A percentile compares a stretch with the other conserved stretches of the same genome.
These are phyloP conservation scores for Silurus glanis DNA, from an alignment of 2,113 vertebrate genomes.

Conservation along the genomic window DNA sequence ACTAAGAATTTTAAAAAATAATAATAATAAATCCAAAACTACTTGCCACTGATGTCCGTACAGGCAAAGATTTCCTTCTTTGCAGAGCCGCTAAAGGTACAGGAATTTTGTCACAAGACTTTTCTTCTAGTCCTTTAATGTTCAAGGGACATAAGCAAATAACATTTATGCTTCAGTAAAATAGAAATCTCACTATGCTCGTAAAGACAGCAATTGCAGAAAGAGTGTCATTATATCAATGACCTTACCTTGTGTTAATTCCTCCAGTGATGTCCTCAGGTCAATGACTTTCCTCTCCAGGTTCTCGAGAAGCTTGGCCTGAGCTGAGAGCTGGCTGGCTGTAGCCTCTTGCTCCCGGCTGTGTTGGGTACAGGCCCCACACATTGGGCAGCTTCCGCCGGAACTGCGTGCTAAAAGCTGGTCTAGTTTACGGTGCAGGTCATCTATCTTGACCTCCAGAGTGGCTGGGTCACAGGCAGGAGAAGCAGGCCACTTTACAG, in stretches of 20 bases:
- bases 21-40: background rate
- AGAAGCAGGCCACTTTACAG: slow-evolving; percentile 24
- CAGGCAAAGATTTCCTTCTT: slow-evolving; percentile 51
- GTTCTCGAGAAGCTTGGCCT: slow-evolving; percentile 49
- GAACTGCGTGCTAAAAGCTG: slow-evolving; percentile 42
- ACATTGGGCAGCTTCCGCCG: slow-evolving; percentile 38
- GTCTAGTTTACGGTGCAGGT: slow-evolving; percentile 51
- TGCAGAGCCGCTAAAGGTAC: slow-evolving; percentile 47
- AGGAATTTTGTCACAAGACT: slow-evolving; percentile 31
- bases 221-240: background rate
- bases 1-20: background rate
- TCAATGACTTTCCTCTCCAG: slow-evolving; percentile 53
- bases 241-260: slow-evolving; percentile 18
- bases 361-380: slow-evolving; percentile 50
- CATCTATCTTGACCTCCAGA: slow-evolving; percentile 56
- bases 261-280: slow-evolving; percentile 46
- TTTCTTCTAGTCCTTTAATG: slow-evolving; percentile 44
- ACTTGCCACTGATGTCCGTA: slow-evolving; percentile 45
- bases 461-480: slow-evolving; percentile 1
- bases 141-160: slow-evolving; percentile 13
- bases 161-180: background rate
- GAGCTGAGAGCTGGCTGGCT: slow-evolving; percentile 44
- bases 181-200: background rate
- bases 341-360: slow-evolving; percentile 41
- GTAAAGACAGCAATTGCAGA: background rate